Evolutionary conservation across 2,888 invertebrate genomes (phyloP), one percentile per base, ranked within the genome.

Genomic region (Amblyjoppa fuscipennis): DNA sequence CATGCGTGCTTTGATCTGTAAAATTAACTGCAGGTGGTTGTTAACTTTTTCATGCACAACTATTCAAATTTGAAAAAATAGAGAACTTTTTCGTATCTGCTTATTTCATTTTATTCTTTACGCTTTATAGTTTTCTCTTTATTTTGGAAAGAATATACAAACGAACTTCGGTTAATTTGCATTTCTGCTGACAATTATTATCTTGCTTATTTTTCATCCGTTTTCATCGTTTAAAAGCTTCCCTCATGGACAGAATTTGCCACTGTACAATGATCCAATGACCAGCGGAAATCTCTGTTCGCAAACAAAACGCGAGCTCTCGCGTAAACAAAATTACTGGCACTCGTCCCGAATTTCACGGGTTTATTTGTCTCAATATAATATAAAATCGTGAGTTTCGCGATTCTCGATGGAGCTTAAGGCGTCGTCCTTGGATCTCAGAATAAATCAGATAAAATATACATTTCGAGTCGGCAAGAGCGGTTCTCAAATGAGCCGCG

Each of bases 381-480:
- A 53, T 20, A 53, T 53, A 64, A 59, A 53, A 38, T 76, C 51
- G 31, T 9, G 28, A 69, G 41, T 70, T n/a, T 76, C 31, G n/a
- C 61, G 45, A 56, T 81, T 68, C 59, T 31, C 56, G 11, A 34
- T 68, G 45, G 16, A 28, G 59, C 16, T 9, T 31, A 7, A 3
- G 34, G 53, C 28, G 53, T 28, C 28, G 53, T 64, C 76, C 70
- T 81, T 81, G 80, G 38, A 16, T 73, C 81, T 81, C 61, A 76
- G 64, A 81, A 81, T 81, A 81, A 81, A 81, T 76, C 70, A 51
- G 70, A 75, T 70, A 25, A 41, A 81, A 59, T 59, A 56, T 41
- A 56, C 51, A 45, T 45, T 71, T 71, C 6, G 41, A 13, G 56
- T 25, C 25, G 59, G 73, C 28, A 25, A 73, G 56, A 38, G 45